Evolutionary conservation across 2,113 vertebrate genomes (phyloP).

Genomic region (Machaerirhynchus nigripectus): DNA sequence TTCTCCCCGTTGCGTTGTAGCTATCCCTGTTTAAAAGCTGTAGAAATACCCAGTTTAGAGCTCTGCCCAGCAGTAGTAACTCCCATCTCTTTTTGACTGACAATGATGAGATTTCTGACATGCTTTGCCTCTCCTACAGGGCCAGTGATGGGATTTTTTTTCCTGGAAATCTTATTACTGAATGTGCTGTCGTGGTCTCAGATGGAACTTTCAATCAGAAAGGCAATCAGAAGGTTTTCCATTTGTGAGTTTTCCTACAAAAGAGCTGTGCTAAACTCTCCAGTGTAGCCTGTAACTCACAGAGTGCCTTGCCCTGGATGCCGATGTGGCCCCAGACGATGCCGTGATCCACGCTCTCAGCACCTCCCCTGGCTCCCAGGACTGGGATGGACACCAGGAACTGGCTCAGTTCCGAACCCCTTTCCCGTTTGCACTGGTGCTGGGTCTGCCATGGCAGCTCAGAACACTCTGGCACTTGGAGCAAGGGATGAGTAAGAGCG

Average conservation of each 20-base stretch:
- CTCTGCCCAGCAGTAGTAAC: slow-evolving; percentile 32
- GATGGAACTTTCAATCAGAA: slow-evolving; percentile 82
- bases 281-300: slow-evolving; percentile 45
- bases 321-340: slow-evolving; percentile 43
- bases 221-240: slow-evolving; percentile 80
- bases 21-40: slow-evolving; percentile 63
- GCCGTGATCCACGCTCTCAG: slow-evolving; percentile 43
- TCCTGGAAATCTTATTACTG: slow-evolving; percentile 80
- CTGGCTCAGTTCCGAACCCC: not conserved
- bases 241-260: slow-evolving; percentile 70
- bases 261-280: slow-evolving; percentile 56
- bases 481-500: slow-evolving; percentile 12
- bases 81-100: slow-evolving; percentile 73
- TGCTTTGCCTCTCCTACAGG: slow-evolving; percentile 73
- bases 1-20: slow-evolving; percentile 10
- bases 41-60: slow-evolving; percentile 63
- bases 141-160: slow-evolving; percentile 77
- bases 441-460: slow-evolving; percentile 23
- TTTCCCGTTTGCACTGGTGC: not conserved
- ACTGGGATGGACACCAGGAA: not conserved
- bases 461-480: slow-evolving; percentile 6
- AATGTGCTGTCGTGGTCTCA: slow-evolving; percentile 70
- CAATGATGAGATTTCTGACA: slow-evolving; percentile 78
- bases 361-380: not conserved
- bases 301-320: slow-evolving; percentile 35